These are phyloP conservation scores for Nannoperca obscura DNA, from an alignment of 2,797 vertebrate species.

Conservation along the genomic window DNA sequence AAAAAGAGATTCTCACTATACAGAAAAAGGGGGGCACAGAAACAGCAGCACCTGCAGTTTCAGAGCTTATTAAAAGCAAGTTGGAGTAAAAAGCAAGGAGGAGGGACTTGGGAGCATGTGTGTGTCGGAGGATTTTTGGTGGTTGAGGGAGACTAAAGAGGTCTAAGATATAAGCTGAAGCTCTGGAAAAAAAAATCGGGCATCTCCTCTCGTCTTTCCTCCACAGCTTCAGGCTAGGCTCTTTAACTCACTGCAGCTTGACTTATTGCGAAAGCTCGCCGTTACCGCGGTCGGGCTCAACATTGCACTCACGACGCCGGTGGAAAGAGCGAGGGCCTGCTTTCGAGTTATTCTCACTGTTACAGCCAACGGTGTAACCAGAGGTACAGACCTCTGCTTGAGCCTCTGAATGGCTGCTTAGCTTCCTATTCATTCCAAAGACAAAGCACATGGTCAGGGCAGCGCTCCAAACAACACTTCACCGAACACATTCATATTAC, in stretches of 20 bases:
- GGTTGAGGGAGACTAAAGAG: conserved; percentile 41
- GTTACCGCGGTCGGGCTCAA: conserved; percentile 38
- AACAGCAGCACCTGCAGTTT: conserved; percentile 68
- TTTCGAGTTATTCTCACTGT: conserved; percentile 18
- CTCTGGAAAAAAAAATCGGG: conserved; percentile 44
- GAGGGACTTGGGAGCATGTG: conserved; percentile 32
- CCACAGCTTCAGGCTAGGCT: conserved; percentile 48
- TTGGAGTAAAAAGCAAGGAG: conserved; percentile 42
- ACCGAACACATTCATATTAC: conserved; percentile 77
- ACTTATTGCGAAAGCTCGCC: conserved; percentile 37
- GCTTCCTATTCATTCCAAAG: conserved; percentile 52
- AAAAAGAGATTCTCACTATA: conserved; percentile 20
- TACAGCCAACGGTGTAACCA: conserved; percentile 25
- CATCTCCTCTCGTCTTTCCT: conserved; percentile 53
- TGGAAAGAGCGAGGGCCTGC: background rate
- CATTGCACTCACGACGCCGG: conserved; percentile 27
- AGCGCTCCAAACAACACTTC: conserved; percentile 73
- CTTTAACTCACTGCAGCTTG: conserved; percentile 49
- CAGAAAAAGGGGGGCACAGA: conserved; percentile 29
- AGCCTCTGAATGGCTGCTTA: conserved; percentile 53
- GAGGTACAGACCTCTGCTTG: conserved; percentile 38
- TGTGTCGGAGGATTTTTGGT: conserved; percentile 35
- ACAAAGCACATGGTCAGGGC: conserved; percentile 70
- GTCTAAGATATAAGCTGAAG: conserved; percentile 45
- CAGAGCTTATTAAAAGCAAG: conserved; percentile 65